phyloP scores from a whole-genome alignment of 1,140 invertebrate genomes.

The Papilio polytes region DNA sequence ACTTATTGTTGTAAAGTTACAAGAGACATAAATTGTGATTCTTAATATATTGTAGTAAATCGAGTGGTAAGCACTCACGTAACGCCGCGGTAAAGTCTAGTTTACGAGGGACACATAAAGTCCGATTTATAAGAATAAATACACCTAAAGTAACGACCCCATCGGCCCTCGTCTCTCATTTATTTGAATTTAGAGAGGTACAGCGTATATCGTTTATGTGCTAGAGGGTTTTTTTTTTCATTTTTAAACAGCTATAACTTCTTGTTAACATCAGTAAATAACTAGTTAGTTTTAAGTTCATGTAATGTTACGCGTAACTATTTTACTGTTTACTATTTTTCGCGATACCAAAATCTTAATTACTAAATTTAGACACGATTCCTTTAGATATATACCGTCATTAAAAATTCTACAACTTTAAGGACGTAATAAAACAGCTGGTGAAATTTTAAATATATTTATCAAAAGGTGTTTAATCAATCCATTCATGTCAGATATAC shows the following conservation, averaged over 20 bases:
- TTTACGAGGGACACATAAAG: slow-evolving; percentile 44
- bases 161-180: neutral
- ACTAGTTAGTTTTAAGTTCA: too few relatives aligned
- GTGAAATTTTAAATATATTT: neutral
- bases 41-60: slow-evolving; percentile 1
- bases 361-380: too few relatives aligned
- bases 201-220: neutral
- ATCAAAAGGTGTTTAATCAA: neutral
- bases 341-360: too few relatives aligned
- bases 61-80: slow-evolving; percentile 2
- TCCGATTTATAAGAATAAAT: slow-evolving; percentile 48
- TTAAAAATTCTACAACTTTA: too few relatives aligned
- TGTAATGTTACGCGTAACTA: too few relatives aligned
- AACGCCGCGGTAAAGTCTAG: slow-evolving; percentile 37
- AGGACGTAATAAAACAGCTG: neutral
- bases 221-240: neutral
- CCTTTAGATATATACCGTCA: too few relatives aligned
- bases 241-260: neutral
- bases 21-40: neutral
- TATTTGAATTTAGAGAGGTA: slow-evolving; percentile 32
- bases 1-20: neutral
- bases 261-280: neutral
- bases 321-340: neutral
- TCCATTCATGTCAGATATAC: neutral
- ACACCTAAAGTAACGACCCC: slow-evolving; percentile 39